A percentile compares a stretch with the other conserved stretches of the same genome.
phyloP scores from a whole-genome alignment of 2,797 vertebrate species.

The Sebastes steindachneri region DNA sequence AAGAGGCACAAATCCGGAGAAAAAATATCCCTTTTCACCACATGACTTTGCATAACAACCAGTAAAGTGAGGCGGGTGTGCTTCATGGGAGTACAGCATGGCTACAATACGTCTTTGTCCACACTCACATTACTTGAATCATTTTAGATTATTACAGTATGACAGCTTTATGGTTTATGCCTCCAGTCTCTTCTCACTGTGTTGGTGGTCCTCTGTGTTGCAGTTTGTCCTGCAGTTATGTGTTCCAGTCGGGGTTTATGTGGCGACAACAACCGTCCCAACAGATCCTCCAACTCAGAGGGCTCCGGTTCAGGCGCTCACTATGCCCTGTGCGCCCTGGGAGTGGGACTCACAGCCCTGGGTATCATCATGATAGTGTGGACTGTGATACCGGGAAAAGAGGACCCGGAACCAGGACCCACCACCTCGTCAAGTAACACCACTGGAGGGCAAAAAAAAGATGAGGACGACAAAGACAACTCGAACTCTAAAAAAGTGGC shows the following conservation, averaged over 20 bases:
- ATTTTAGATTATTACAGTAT: neutral
- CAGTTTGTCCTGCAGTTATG: constrained; percentile 68
- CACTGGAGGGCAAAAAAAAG: neutral
- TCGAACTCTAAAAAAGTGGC: constrained; percentile 90
- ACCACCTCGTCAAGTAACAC: neutral
- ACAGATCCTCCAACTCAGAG: constrained; percentile 40
- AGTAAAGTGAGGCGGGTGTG: neutral
- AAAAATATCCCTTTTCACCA: neutral
- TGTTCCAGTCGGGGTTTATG: constrained; percentile 77
- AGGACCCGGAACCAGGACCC: neutral
- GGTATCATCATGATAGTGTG: constrained; percentile 96
- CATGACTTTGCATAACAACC: neutral
- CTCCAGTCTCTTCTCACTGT: neutral
- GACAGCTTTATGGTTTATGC: neutral
- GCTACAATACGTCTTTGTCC: neutral
- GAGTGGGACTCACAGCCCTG: constrained; percentile 91
- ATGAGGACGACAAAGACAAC: neutral
- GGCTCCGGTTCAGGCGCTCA: constrained; percentile 84
- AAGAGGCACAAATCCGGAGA: neutral
- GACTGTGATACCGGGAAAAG: constrained; percentile 86
- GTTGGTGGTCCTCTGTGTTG: neutral
- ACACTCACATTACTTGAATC: neutral
- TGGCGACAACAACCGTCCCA: constrained; percentile 35
- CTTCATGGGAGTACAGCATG: neutral
- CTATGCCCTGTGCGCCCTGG: constrained; percentile 94